These are phyloP conservation scores for Listrodromus nycthemerus DNA, from an alignment of 2,888 invertebrate genomes.

Conservation along the genomic window DNA sequence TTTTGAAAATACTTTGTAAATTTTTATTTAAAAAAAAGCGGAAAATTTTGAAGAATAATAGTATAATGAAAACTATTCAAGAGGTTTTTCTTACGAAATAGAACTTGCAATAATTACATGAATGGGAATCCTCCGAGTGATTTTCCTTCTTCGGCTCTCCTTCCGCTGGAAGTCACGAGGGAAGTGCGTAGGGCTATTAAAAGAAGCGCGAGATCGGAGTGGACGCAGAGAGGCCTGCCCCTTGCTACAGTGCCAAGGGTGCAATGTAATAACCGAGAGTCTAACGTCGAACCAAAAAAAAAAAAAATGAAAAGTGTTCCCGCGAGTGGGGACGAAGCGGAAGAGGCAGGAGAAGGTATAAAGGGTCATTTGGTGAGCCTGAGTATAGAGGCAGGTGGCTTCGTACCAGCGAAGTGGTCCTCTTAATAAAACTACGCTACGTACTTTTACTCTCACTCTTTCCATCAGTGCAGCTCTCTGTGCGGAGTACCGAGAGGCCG, in stretches of 20 bases:
- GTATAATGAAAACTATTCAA: too few relatives aligned
- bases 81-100: background rate
- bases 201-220: slow-evolving; percentile 2
- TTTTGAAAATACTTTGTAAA: too few relatives aligned
- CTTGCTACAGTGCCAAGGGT: background rate
- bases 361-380: slow-evolving; percentile 35
- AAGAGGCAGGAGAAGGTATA: slow-evolving; percentile 32
- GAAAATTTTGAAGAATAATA: too few relatives aligned
- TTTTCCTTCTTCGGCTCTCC: background rate
- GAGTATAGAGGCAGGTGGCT: slow-evolving; percentile 24
- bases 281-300: slow-evolving; percentile 17
- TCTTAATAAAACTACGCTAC: slow-evolving; percentile 20
- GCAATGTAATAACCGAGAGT: slow-evolving; percentile 38
- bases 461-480: slow-evolving; percentile 21
- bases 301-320: slow-evolving; percentile 32
- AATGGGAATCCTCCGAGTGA: background rate
- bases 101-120: background rate
- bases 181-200: slow-evolving; percentile 1
- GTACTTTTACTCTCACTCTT: slow-evolving; percentile 24
- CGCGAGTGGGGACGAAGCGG: slow-evolving; percentile 26
- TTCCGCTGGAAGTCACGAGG: background rate
- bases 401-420: slow-evolving; percentile 41
- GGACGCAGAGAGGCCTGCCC: background rate
- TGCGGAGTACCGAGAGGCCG: slow-evolving; percentile 47
- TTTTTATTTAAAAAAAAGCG: too few relatives aligned